A percentile compares a stretch with the other conserved stretches of the same genome.
These are phyloP conservation scores for Ophiothrix spiculata DNA, from an alignment of 35 echinoderm and acorn worm genomes.

Conservation along the genomic window DNA sequence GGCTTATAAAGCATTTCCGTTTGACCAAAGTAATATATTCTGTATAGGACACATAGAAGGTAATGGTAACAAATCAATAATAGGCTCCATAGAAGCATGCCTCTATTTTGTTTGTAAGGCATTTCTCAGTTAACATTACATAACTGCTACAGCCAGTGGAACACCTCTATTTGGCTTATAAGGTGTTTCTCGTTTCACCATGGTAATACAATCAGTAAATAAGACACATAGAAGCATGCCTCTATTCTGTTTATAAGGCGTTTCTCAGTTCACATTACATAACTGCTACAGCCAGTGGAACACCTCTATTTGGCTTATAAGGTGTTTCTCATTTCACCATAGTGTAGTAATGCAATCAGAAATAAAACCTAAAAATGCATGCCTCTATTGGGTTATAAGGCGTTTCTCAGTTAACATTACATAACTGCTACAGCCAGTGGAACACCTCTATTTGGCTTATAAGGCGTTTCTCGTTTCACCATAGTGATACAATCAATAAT, in stretches of 20 bases:
- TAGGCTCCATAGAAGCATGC: slow-evolving; percentile 52
- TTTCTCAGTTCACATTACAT: too few relatives aligned
- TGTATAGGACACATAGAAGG: too few relatives aligned
- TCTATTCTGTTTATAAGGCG: too few relatives aligned
- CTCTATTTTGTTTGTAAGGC: too few relatives aligned
- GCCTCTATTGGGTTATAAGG: too few relatives aligned
- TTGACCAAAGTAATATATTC: too few relatives aligned
- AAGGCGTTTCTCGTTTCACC: slow-evolving; percentile 70
- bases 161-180: slow-evolving; percentile 88
- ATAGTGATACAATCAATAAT: slow-evolving; percentile 97
- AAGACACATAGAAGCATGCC: too few relatives aligned
- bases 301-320: slow-evolving; percentile 78
- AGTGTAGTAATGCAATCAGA: slow-evolving; percentile 80
- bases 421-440: slow-evolving; percentile 32
- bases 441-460: slow-evolving; percentile 81
- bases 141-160: slow-evolving; percentile 33
- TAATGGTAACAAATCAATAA: too few relatives aligned
- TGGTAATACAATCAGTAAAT: slow-evolving; percentile 92
- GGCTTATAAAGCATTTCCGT: too few relatives aligned
- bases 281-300: slow-evolving; percentile 47
- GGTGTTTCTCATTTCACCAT: slow-evolving; percentile 73
- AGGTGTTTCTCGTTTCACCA: slow-evolving; percentile 70
- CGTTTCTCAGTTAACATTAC: slow-evolving; percentile 49
- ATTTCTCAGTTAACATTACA: too few relatives aligned
- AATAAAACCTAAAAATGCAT: too few relatives aligned